These are phyloP conservation scores for Adelognathus sp. DNA, from an alignment of 2,888 invertebrate species.

Conservation along the genomic window DNA sequence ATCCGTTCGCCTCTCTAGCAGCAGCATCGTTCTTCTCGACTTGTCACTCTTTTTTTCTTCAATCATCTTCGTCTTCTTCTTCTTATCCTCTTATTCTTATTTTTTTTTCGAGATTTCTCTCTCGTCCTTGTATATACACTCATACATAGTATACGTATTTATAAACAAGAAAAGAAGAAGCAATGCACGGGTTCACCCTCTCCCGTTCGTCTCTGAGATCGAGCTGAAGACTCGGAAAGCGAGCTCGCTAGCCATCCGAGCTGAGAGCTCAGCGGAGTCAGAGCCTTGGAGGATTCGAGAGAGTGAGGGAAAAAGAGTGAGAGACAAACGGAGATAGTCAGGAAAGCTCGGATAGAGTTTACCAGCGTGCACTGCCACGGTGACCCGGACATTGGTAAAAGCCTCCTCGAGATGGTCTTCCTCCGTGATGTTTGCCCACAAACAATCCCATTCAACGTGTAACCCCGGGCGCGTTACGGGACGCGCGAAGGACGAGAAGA, in stretches of 20 bases:
- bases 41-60: conserved; percentile 2
- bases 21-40: conserved; percentile 12
- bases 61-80: conserved; percentile 1
- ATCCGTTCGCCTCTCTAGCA: conserved; percentile 61
- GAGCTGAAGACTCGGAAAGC: background rate
- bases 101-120: conserved; percentile 31
- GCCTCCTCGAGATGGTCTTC: conserved; percentile 59
- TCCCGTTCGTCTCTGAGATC: background rate
- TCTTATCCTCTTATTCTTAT: conserved; percentile 29
- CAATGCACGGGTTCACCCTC: background rate
- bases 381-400: conserved; percentile 61
- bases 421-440: conserved; percentile 71
- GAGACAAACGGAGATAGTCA: conserved; percentile 3
- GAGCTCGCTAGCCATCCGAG: background rate
- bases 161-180: background rate
- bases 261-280: background rate
- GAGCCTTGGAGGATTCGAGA: background rate
- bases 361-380: conserved; percentile 34
- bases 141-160: background rate
- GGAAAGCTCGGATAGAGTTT: conserved; percentile 29
- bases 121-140: conserved; percentile 7
- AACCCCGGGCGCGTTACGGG: conserved; percentile 54
- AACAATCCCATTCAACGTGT: conserved; percentile 73
- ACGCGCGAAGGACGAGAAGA: conserved; percentile 31
- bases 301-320: too few species aligned